Base-by-base conservation (phyloP, 2,797 vertebrate species). In the Acridotheres tristis region DNA sequence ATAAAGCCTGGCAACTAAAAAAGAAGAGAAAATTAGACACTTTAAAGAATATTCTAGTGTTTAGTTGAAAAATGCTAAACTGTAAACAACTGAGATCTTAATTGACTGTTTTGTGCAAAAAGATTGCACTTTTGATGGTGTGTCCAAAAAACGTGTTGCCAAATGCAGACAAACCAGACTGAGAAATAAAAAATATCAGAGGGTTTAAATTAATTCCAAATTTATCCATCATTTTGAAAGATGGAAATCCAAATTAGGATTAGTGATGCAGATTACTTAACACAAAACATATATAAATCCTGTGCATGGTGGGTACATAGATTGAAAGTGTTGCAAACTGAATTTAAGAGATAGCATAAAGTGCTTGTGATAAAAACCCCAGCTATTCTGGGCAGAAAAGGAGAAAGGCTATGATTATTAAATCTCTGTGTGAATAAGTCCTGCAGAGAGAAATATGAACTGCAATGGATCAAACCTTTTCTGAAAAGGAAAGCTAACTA, bases 231-330 rank as follows among this genome's bases (percentile, higher is more conserved):
- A 2, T 88, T 96, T 73, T 87, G 74, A 94, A 94, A 94, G 85
- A 90, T 91, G 85, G 76, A 95, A 94, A 94, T 95, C 92, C 93
- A 94, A 94, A 91, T 93, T 94, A 94, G 95, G 63, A 96, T 96
- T 94, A 93, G 93, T 57, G 77, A 92, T 88, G 83, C 90, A 58
- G 89, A 91, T 91, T 95, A 88, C 36, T 88, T 79, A 77, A 76
- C 55, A 89, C 34, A 81, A 91, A 95, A 69, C 11, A 0, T n/a
- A 14, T 62, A 40, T 86, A 88, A 94, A 76, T 93, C 76, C 76
- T 73, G 67, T 78, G 57, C 38, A 13, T 1, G 5, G 54, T 88
- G 42, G 34, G 26, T 79, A 58, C 45, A 7, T 53, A 91, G 71
- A 76, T 20, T 0, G 16, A 63, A 90, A 86, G 34, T 73, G 55